Evolutionary conservation across 2,888 invertebrate genomes (phyloP).

Genomic region (Polia nebulosa): DNA sequence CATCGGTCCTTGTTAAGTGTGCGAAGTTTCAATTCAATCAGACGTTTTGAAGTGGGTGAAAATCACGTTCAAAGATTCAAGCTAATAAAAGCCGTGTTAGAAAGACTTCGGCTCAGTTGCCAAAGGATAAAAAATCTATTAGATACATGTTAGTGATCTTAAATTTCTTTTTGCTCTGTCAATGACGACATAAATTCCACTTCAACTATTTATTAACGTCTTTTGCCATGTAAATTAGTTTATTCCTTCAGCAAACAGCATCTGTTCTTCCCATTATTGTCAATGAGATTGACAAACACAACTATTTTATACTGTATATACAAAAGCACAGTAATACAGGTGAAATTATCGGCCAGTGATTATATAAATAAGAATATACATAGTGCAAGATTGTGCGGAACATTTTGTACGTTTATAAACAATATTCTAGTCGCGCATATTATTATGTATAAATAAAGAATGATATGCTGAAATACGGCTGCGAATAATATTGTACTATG

Average conservation of each 20-base stretch:
- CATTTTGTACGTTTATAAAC: constrained; percentile 51
- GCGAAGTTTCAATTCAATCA: too few species aligned
- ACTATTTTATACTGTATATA: constrained; percentile 8
- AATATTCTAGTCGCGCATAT: constrained; percentile 63
- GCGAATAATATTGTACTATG: constrained; percentile 1
- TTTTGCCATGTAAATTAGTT: too few species aligned
- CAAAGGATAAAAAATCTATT: too few species aligned
- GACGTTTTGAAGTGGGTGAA: too few species aligned
- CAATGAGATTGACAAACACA: constrained; percentile 36
- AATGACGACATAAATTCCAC: constrained; percentile 2
- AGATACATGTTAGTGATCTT: not conserved
- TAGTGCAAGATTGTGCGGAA: constrained; percentile 54
- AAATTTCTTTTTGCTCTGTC: not conserved
- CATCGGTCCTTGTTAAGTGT: too few species aligned
- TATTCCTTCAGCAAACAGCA: not conserved
- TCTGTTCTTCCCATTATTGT: constrained; percentile 12
- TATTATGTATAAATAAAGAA: constrained; percentile 17
- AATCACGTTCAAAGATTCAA: too few species aligned
- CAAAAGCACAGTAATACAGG: not conserved
- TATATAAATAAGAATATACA: constrained; percentile 37
- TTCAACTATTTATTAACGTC: not conserved
- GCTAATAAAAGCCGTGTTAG: too few species aligned
- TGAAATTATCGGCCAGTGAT: constrained; percentile 28
- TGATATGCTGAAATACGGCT: not conserved
- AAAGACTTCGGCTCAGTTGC: too few species aligned